A percentile compares a stretch with the other conserved stretches of the same genome.
phyloP scores from a whole-genome alignment of 2,888 invertebrate genomes.

The Theretra japonica region DNA sequence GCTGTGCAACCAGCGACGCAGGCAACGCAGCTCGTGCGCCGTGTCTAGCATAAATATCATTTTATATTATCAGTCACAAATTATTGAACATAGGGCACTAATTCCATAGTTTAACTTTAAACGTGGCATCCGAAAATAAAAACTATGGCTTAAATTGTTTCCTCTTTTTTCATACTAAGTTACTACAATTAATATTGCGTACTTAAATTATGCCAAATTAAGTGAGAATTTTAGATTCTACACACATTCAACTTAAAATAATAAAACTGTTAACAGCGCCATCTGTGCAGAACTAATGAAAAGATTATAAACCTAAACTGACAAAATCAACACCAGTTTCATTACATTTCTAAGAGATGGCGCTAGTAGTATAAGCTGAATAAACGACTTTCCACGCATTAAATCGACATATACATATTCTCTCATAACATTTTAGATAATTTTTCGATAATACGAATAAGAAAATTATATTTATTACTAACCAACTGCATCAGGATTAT shows the following conservation, averaged over 20 bases:
- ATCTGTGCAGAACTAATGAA: background rate
- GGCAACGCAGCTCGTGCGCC: constrained; percentile 89
- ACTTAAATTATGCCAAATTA: too few relatives aligned
- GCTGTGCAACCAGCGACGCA: constrained; percentile 93
- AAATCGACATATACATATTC: too few relatives aligned
- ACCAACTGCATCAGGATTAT: constrained; percentile 74
- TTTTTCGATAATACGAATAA: background rate
- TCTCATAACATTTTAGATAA: too few relatives aligned
- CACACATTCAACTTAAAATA: background rate
- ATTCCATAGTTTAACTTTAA: too few relatives aligned
- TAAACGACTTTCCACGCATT: too few relatives aligned
- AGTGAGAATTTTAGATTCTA: too few relatives aligned
- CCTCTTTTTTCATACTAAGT: too few relatives aligned
- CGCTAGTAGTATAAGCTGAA: constrained; percentile 28
- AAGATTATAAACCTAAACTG: background rate
- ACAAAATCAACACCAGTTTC: background rate
- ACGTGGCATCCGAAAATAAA: too few relatives aligned
- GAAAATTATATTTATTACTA: constrained; percentile 43
- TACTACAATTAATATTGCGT: too few relatives aligned
- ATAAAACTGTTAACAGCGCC: constrained; percentile 4
- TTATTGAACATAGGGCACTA: too few relatives aligned
- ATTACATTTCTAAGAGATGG: constrained; percentile 31
- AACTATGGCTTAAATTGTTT: too few relatives aligned
- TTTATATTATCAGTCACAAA: too few relatives aligned
- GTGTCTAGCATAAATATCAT: constrained; percentile 81